These are phyloP conservation scores for Nannoperca australis DNA, from an alignment of 2,797 vertebrate species.

Conservation along the genomic window DNA sequence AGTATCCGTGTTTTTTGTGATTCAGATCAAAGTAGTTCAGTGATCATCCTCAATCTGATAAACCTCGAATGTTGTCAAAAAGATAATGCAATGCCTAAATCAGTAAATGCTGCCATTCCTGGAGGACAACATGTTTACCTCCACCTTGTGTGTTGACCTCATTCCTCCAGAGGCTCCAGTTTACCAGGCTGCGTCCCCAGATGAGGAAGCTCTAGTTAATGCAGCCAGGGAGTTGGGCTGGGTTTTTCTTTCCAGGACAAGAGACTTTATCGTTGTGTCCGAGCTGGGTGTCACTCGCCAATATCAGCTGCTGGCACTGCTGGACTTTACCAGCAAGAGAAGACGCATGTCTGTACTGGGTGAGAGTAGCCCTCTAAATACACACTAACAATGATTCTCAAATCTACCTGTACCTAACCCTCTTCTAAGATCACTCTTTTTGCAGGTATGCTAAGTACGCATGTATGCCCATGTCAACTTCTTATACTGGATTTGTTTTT, in stretches of 20 bases:
- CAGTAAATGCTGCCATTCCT: neutral
- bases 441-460: neutral
- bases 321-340: constrained; percentile 95
- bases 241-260: constrained; percentile 90
- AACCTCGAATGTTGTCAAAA: neutral
- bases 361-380: constrained; percentile 73
- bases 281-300: constrained; percentile 88
- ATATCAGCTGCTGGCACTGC: constrained; percentile 90
- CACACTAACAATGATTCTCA: neutral
- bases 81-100: neutral
- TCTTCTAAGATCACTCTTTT: neutral
- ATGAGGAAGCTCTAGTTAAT: constrained; percentile 92
- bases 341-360: constrained; percentile 96
- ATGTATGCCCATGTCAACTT: neutral
- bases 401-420: neutral
- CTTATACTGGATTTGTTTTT: constrained; percentile 28
- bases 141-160: neutral
- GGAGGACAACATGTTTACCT: constrained; percentile 29
- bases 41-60: neutral
- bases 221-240: constrained; percentile 92
- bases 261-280: constrained; percentile 88
- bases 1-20: neutral
- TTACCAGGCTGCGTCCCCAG: constrained; percentile 94
- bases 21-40: neutral
- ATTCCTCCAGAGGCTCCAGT: constrained; percentile 84